These are phyloP conservation scores for Ctenopoma multispine DNA, from an alignment of 2,797 vertebrate genomes.

Conservation along the genomic window DNA sequence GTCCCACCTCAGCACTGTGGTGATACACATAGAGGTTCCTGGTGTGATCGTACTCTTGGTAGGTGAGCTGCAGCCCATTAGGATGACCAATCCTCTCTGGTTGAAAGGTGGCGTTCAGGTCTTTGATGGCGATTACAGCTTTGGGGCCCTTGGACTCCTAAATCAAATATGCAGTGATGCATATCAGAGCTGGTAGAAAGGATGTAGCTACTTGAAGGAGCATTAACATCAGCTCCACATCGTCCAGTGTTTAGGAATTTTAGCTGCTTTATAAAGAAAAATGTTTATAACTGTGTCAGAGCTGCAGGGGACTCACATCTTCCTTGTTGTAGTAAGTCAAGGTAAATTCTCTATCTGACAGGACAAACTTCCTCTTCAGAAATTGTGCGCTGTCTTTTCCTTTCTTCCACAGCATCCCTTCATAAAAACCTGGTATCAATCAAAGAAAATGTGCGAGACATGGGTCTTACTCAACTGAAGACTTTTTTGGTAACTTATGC, in stretches of 20 bases:
- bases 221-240: no score
- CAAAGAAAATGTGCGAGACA: not conserved
- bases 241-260: no score
- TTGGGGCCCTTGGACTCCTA: constrained; percentile 89
- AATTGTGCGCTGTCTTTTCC: constrained; percentile 88
- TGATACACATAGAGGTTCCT: constrained; percentile 94
- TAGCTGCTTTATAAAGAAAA: no score
- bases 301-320: constrained; percentile 85
- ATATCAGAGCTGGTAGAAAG: not conserved
- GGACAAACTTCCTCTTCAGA: constrained; percentile 88
- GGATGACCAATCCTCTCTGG: constrained; percentile 89
- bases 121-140: constrained; percentile 87
- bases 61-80: constrained; percentile 92
- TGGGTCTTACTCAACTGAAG: not conserved
- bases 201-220: no score
- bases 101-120: constrained; percentile 93
- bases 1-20: constrained; percentile 86
- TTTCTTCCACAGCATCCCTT: constrained; percentile 93
- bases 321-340: constrained; percentile 92
- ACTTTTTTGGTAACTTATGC: not conserved
- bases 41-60: constrained; percentile 78
- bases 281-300: not conserved
- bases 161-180: constrained; percentile 8
- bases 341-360: constrained; percentile 88
- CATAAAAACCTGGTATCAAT: constrained; percentile 83